A percentile compares a stretch with the other conserved stretches of the same genome.
Evolutionary conservation across 2,113 vertebrate species (phyloP).

Genomic region (Chaenocephalus aceratus): DNA sequence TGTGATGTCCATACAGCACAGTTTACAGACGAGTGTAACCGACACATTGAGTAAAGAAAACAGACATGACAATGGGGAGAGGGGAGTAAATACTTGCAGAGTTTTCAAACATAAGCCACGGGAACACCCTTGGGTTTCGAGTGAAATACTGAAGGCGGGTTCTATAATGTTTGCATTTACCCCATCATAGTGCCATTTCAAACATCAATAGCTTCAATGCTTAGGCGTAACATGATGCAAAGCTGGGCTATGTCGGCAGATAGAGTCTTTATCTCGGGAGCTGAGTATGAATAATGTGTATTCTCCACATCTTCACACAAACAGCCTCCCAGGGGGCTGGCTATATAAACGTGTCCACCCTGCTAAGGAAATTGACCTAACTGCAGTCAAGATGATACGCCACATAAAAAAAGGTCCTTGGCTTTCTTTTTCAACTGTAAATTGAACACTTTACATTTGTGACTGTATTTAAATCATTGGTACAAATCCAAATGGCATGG

Average conservation of each 20-base stretch:
- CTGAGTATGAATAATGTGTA: constrained; percentile 72
- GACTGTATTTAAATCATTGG: constrained; percentile 47
- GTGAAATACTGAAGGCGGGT: constrained; percentile 44
- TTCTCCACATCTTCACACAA: constrained; percentile 62
- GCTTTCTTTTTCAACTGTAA: constrained; percentile 18
- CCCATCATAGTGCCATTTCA: constrained; percentile 60
- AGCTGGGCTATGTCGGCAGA: constrained; percentile 52
- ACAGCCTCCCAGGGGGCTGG: constrained; percentile 57
- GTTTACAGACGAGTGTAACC: constrained; percentile 50
- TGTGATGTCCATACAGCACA: constrained; percentile 50
- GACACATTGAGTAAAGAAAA: constrained; percentile 60
- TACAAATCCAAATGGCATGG: constrained; percentile 43
- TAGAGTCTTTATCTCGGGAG: constrained; percentile 63
- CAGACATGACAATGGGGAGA: constrained; percentile 52
- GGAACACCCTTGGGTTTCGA: constrained; percentile 53
- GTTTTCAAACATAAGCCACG: constrained; percentile 65
- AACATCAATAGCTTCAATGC: constrained; percentile 66
- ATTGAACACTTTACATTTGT: constrained; percentile 55
- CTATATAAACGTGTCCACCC: constrained; percentile 62
- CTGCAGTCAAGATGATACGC: constrained; percentile 62
- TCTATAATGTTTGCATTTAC: constrained; percentile 57
- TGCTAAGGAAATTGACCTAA: constrained; percentile 65
- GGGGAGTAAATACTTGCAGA: constrained; percentile 66
- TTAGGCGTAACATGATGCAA: constrained; percentile 58
- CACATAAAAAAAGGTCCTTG: constrained; percentile 48